Base-by-base conservation (phyloP, 2,113 vertebrate species). In the Mustela nigripes region DNA sequence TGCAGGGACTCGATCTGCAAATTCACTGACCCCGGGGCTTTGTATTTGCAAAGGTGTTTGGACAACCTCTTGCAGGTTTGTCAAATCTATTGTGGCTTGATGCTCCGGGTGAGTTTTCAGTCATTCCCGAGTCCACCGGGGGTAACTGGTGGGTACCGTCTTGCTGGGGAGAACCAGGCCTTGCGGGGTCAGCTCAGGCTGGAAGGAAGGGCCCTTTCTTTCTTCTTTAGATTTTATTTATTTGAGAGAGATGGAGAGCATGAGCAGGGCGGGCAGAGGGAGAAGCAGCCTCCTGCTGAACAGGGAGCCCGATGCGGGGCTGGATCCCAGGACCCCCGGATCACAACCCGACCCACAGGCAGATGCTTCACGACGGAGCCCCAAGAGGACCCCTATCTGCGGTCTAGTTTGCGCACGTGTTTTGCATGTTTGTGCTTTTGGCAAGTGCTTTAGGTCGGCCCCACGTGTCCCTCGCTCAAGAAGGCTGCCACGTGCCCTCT, bases 381-480 rank as follows among this genome's bases (percentile, higher is more conserved):
- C 33, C 65, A 1, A 6, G 67, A 39, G 48, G 22, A n/a, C 19
- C 86, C 36, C 58, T 42, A 33, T 9, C 26, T 14, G 15, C 5
- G 26, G 86, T 36, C 58, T 16, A 2, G 36, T 53, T 9, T 21
- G 86, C 39, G 36, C 50, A 7, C 1, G 28, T 63, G 42, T 48
- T 76, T 33, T n/a, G 16, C 58, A 19, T 4, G 45, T 36, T 48
- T 16, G 71, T 22, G 56, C 39, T 36, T 78, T n/a, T 89, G 63
- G 58, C 4, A 1, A 60, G 33, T 0, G 19, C 22, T 16, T 14
- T 39, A 26, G 12, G 14, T 11, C 0, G 56, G 83, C 7, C 31
- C 62, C 60, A 1, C 11, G 2, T 2, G 36, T 28, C 16, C 24
- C 81, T 1, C 4, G 14, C 56, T 11, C 5, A 1, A 4, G 15